Evolutionary conservation across 2,888 invertebrate genomes (phyloP), one percentile per base, ranked within the genome.

Genomic region (Ganaspis brasiliensis): DNA sequence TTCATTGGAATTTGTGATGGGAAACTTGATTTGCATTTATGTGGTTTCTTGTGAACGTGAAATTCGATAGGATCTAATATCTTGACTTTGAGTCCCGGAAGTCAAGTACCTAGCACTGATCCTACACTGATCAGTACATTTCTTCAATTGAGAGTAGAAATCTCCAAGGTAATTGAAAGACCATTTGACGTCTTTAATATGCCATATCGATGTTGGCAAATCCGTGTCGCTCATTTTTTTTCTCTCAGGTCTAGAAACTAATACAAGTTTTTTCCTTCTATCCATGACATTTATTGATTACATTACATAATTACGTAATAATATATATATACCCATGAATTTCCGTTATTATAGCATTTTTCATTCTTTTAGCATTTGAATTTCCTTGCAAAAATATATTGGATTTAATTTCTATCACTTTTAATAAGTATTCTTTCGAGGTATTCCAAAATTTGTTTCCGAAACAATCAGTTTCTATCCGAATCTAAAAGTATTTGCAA

Each of bases 31-130:
- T 40, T 63, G 61, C 37, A 40, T 63, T 63, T 37, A 37, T 61
- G 59, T 37, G 21, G 61, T 63, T 63, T 63, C 61, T 35, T 37
- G 21, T 63, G 37, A 63, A 40, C 37, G 37, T 21, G 37, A 19
- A 63, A 37, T 63, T 63, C 35, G 61, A 63, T 63, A 63, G 61
- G 61, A 63, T 63, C 37, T 56, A 56, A 56, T 72, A 56, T 55
- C 37, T 40, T 9, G 52, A 52, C 52, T 52, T 52, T 76, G 61
- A 79, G 74, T 56, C 75, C 76, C 74, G 78, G 76, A 80, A 79
- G 76, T 57, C 74, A 74, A 72, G 78, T 74, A n/a, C n/a, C n/a
- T n/a, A n/a, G n/a, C n/a, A n/a, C n/a, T n/a, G n/a, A n/a, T n/a
- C 72, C 40, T 74, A 59, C 35, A 49, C 57, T 73, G 72, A 75